Percentiles rank a stretch among this genome's conserved stretches.
Evolutionary conservation across 2,113 vertebrate genomes (phyloP).

Genomic region (Oryzias melastigma): DNA sequence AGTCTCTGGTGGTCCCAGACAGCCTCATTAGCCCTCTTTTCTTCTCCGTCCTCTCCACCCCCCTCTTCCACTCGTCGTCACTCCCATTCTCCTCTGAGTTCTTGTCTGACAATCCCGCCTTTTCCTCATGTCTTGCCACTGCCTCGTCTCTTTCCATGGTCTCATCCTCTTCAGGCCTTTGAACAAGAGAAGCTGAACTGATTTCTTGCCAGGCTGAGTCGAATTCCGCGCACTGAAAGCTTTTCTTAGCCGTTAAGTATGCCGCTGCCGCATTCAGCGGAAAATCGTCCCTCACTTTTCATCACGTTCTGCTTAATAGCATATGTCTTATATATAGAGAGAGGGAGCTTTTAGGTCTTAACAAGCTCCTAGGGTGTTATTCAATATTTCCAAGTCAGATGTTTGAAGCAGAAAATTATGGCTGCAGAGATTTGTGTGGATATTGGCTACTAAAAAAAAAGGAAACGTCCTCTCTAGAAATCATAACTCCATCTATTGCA

Average conservation of each 20-base stretch:
- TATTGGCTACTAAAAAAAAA: too few relatives aligned
- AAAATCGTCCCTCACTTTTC: conserved; percentile 19
- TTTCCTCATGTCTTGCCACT: conserved; percentile 31
- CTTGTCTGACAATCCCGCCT: conserved; percentile 11
- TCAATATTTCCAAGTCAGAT: too few relatives aligned
- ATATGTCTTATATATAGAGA: background rate
- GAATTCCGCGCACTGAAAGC: conserved; percentile 34
- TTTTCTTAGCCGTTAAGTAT: conserved; percentile 40
- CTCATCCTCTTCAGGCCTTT: conserved; percentile 50
- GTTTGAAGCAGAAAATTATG: too few relatives aligned
- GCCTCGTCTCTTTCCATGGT: conserved; percentile 20
- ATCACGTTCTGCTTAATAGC: conserved; percentile 5
- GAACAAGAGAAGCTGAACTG: conserved; percentile 55
- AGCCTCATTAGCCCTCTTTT: conserved; percentile 63
- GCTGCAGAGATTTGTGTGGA: too few relatives aligned
- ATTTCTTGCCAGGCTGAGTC: conserved; percentile 62
- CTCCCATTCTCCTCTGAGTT: conserved; percentile 16
- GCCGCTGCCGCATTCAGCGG: conserved; percentile 27
- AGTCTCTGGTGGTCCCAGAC: conserved; percentile 49
- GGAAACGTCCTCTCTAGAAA: too few relatives aligned
- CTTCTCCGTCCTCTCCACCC: conserved; percentile 21
- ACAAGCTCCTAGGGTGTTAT: too few relatives aligned
- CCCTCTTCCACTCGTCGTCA: conserved; percentile 3
- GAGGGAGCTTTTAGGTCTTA: too few relatives aligned
- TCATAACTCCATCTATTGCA: too few relatives aligned